Evolutionary conservation across 2,797 vertebrate species (phyloP).

Genomic region (Ctenopoma multispine): DNA sequence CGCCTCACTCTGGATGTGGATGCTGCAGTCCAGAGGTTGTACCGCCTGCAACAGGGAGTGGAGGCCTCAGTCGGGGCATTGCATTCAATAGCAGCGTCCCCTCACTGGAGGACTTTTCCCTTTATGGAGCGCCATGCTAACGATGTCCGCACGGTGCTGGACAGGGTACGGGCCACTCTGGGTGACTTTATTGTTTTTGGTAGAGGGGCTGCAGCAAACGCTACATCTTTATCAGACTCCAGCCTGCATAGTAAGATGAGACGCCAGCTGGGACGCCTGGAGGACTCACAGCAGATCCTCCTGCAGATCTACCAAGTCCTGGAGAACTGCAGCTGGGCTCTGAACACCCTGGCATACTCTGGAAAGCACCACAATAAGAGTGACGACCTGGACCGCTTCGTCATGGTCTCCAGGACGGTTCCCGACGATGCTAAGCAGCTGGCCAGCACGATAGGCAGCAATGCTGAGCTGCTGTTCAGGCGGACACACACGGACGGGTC

Average conservation of each 20-base stretch:
- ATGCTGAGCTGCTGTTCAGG: constrained; percentile 89
- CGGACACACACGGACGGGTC: constrained; percentile 67
- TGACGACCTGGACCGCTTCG: constrained; percentile 92
- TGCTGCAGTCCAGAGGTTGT: constrained; percentile 88
- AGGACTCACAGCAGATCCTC: constrained; percentile 95
- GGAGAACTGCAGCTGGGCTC: constrained; percentile 89
- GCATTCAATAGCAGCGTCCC: constrained; percentile 81
- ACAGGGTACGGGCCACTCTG: constrained; percentile 87
- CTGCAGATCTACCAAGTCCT: constrained; percentile 89
- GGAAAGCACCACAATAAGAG: constrained; percentile 87
- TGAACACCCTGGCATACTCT: constrained; percentile 84
- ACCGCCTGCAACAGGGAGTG: constrained; percentile 86
- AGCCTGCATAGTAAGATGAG: constrained; percentile 90
- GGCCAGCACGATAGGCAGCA: constrained; percentile 88
- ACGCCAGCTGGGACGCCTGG: constrained; percentile 91
- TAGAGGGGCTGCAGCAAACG: constrained; percentile 86
- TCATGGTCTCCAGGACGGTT: constrained; percentile 93
- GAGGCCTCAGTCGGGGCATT: constrained; percentile 86
- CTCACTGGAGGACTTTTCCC: constrained; percentile 90
- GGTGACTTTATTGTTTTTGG: constrained; percentile 90
- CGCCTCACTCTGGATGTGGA: constrained; percentile 89
- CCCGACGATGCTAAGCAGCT: constrained; percentile 93
- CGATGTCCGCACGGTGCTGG: constrained; percentile 86
- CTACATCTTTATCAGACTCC: constrained; percentile 87
- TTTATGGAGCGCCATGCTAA: constrained; percentile 92